Evolutionary conservation across 2,113 vertebrate genomes (phyloP).

Genomic region (Clarias macrocephalus): DNA sequence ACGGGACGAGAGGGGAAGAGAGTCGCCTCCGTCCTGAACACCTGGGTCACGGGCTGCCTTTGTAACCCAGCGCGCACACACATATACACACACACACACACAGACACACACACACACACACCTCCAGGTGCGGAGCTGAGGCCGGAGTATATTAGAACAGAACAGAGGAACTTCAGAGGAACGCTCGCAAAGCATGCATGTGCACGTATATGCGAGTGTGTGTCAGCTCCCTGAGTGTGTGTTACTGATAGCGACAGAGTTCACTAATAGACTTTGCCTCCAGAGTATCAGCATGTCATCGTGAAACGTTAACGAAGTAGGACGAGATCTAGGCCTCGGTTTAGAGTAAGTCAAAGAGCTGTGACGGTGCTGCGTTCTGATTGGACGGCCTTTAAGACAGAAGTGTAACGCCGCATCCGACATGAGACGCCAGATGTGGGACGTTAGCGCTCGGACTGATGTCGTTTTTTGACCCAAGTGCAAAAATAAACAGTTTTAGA

Average conservation of each 20-base stretch:
- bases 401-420: not conserved
- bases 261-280: constrained; percentile 9
- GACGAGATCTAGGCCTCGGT: constrained; percentile 34
- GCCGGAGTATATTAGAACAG: constrained; percentile 20
- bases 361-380: not conserved
- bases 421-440: not conserved
- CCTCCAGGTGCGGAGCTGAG: constrained; percentile 12
- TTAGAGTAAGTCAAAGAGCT: not conserved
- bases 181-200: not conserved
- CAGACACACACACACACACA: not conserved
- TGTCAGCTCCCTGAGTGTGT: not conserved
- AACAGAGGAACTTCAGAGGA: constrained; percentile 26
- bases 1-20: constrained; percentile 44
- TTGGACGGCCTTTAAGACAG: not conserved
- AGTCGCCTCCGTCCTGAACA: constrained; percentile 51
- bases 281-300: constrained; percentile 13
- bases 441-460: not conserved
- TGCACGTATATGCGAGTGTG: not conserved
- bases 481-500: not conserved
- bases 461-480: not conserved
- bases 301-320: constrained; percentile 51
- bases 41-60: constrained; percentile 48
- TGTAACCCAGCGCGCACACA: constrained; percentile 35
- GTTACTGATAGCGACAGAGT: constrained; percentile 34
- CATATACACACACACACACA: not conserved